phyloP scores from a whole-genome alignment of 2,888 invertebrate genomes.

The Synanthedon tipuliformis region DNA sequence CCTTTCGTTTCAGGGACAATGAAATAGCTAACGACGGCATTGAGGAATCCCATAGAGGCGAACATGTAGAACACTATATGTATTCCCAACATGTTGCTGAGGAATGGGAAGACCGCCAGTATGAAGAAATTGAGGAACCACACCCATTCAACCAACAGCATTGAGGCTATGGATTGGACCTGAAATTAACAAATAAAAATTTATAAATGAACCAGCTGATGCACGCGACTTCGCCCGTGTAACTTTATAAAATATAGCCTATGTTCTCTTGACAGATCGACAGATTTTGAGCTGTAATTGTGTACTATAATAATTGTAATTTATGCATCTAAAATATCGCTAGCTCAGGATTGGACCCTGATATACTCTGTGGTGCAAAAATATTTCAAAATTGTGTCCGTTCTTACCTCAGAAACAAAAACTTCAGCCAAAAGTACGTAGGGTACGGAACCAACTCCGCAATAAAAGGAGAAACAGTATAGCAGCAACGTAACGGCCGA shows the following conservation, averaged over 20 bases:
- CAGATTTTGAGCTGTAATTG: too few relatives aligned
- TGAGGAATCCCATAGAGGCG: slow-evolving; percentile 24
- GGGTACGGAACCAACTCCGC: slow-evolving; percentile 49
- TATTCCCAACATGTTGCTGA: slow-evolving; percentile 31
- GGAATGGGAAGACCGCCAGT: slow-evolving; percentile 45
- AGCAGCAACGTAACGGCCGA: slow-evolving; percentile 43
- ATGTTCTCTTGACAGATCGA: too few relatives aligned
- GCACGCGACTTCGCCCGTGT: too few relatives aligned
- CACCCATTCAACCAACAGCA: slow-evolving; percentile 46
- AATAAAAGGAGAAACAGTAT: slow-evolving; percentile 47
- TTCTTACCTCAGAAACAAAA: slow-evolving; percentile 36
- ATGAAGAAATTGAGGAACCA: slow-evolving; percentile 55
- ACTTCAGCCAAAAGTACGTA: slow-evolving; percentile 40
- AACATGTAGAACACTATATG: slow-evolving; percentile 51
- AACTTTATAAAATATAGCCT: too few relatives aligned
- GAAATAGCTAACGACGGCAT: slow-evolving; percentile 31
- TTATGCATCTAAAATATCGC: too few relatives aligned
- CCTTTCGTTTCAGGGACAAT: slow-evolving; percentile 63
- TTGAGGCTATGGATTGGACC: slow-evolving; percentile 52
- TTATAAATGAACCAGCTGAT: not conserved
- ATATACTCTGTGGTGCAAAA: not conserved
- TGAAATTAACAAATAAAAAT: slow-evolving; percentile 12
- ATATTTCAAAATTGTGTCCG: not conserved
- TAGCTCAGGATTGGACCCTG: not conserved
- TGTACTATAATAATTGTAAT: too few relatives aligned